Conservation (phyloP, 2,888 invertebrate species). For the Mesoligia furuncula region DNA sequence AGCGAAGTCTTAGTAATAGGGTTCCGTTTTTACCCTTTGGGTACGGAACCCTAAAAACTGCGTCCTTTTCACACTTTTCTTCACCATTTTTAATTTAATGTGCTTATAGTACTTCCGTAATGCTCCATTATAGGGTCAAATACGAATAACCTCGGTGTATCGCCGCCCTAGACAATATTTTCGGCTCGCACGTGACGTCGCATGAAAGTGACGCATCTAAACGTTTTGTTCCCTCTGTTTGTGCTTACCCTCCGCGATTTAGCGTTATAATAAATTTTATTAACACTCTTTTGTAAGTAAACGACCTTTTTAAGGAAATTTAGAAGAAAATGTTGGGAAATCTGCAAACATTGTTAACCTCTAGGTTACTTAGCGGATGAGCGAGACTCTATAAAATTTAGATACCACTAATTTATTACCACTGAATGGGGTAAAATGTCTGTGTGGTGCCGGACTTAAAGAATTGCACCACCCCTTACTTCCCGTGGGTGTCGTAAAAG, state of each 20-base stretch:
- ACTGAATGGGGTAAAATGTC: not conserved
- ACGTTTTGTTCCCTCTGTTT: slow-evolving; percentile 64
- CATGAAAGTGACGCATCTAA: slow-evolving; percentile 66
- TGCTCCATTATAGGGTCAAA: slow-evolving; percentile 44
- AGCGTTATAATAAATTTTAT: slow-evolving; percentile 58
- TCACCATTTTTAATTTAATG: slow-evolving; percentile 16
- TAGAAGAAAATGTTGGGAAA: not conserved
- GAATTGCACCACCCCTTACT: too few relatives aligned
- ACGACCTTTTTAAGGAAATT: slow-evolving; percentile 32
- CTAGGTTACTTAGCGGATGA: not conserved
- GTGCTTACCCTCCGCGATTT: slow-evolving; percentile 54
- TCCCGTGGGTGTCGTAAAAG: too few relatives aligned
- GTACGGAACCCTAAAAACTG: too few relatives aligned
- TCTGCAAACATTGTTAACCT: not conserved
- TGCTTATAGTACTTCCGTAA: slow-evolving; percentile 26
- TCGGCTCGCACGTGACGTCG: slow-evolving; percentile 69
- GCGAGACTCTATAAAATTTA: not conserved
- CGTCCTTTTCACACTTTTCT: not conserved
- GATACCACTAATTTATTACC: not conserved
- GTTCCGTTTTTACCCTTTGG: too few relatives aligned
- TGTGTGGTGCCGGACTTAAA: too few relatives aligned
- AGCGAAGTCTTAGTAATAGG: too few relatives aligned
- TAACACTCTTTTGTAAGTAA: slow-evolving; percentile 39
- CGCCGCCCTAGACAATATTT: slow-evolving; percentile 53
- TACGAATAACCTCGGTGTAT: slow-evolving; percentile 61